Base-by-base conservation (phyloP, 2,113 vertebrate genomes). In the Tragelaphus strepsiceros region DNA sequence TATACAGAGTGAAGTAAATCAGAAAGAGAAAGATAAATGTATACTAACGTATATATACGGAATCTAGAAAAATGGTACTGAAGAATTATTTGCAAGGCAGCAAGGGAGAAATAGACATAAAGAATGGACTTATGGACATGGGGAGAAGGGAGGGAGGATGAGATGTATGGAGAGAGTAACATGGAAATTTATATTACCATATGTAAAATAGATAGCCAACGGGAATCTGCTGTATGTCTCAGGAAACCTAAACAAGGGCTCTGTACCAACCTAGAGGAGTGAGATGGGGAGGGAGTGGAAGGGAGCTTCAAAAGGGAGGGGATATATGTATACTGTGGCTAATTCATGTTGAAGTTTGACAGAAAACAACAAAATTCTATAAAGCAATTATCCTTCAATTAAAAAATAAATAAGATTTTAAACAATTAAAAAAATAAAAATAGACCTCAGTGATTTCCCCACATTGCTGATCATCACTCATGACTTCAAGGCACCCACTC, bases 381-480 rank as follows among this genome's bases (percentile, higher is more conserved):
- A 67, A 67, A 67, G 16, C 17, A 21, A n/a, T 67, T 67, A 21
- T 67, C 61, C 61, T 67, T 67, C 32, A 35, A 35, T 19, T 67
- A 21, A 67, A 35, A 67, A 67, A 9, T 67, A 67, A 67, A 19
- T n/a, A 67, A 67, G 62, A n/a, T 67, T 49, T 67, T 49, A 2
- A 17, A 67, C 30, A 64, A 17, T 67, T n/a, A 8, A 64, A 64
- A 64, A 64, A 64, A 21, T 53, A 4, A 46, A 39, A 81, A 51
- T 7, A 30, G 21, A 8, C 13, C 0, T 35, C 26, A 5, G 7
- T 1, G 30, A 26, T 7, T 39, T n/a, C 26, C 14, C 32, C 28
- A 1, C 1, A 6, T 46, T 11, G 11, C 90, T 1, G 21, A 56
- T 30, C 28, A 0, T n/a, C 43, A 4, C 2, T 17, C 51, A 43